These are phyloP conservation scores for Automeris io DNA, from an alignment of 2,888 invertebrate species.

Conservation along the genomic window DNA sequence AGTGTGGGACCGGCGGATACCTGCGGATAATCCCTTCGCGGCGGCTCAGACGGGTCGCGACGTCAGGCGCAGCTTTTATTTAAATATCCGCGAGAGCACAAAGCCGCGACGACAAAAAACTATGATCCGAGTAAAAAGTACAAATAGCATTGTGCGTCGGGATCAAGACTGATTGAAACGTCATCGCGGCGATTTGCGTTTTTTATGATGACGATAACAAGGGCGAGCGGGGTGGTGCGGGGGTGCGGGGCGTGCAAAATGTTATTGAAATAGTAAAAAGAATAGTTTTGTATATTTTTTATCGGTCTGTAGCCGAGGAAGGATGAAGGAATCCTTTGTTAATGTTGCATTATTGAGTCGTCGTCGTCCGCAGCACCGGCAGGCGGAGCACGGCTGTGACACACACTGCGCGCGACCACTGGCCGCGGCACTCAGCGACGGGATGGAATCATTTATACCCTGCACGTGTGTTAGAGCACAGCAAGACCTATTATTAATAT, in stretches of 20 bases:
- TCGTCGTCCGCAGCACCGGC: constrained; percentile 22
- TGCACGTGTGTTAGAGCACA: too few species aligned
- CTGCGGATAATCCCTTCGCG: constrained; percentile 22
- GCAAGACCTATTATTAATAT: too few species aligned
- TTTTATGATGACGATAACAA: not conserved
- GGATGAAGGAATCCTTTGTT: constrained; percentile 20
- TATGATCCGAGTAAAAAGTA: not conserved
- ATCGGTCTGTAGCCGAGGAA: constrained; percentile 6
- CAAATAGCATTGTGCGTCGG: constrained; percentile 15
- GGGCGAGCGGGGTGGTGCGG: constrained; percentile 5
- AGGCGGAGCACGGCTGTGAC: too few species aligned
- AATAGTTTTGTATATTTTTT: constrained; percentile 41
- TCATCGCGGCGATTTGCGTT: constrained; percentile 32
- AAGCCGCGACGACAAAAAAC: not conserved
- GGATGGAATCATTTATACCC: too few species aligned
- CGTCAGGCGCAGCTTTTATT: constrained; percentile 27
- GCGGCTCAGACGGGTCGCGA: constrained; percentile 28
- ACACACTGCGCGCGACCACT: too few species aligned
- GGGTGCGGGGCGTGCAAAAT: constrained; percentile 20
- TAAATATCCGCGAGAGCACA: constrained; percentile 24
- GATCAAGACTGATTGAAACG: constrained; percentile 41
- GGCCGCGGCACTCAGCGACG: too few species aligned
- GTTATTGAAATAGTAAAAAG: constrained; percentile 36
- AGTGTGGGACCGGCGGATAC: constrained; percentile 12
- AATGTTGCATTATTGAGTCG: constrained; percentile 16